Percentiles rank a stretch among this genome's conserved stretches.
Evolutionary conservation across 1,140 invertebrate genomes (phyloP).

Genomic region (Sitobion miscanthi): DNA sequence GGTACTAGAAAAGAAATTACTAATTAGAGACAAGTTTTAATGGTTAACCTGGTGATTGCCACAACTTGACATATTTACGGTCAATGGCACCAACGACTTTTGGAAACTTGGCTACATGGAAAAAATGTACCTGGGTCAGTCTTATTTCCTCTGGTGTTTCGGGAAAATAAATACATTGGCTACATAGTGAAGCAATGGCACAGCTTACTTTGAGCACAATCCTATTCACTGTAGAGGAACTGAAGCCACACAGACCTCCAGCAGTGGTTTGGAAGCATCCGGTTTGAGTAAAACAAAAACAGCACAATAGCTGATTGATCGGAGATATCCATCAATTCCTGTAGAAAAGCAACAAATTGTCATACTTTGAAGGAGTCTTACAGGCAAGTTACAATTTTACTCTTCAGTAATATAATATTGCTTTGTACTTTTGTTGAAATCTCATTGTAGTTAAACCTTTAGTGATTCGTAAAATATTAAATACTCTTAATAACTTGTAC

Average conservation of each 20-base stretch:
- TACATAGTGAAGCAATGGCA: not conserved
- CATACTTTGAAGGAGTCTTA: not conserved
- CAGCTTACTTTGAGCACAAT: not conserved
- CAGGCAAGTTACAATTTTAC: not conserved
- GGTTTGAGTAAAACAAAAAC: slow-evolving; percentile 60
- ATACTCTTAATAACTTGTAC: too few species aligned
- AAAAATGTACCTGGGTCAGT: slow-evolving; percentile 60
- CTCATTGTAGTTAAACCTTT: too few species aligned
- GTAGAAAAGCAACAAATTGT: slow-evolving; percentile 25
- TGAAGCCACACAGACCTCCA: not conserved
- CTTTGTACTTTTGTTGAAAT: too few species aligned
- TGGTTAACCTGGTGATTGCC: too few species aligned
- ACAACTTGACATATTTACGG: too few species aligned
- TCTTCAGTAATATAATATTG: not conserved
- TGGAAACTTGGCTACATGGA: slow-evolving; percentile 60
- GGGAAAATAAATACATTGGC: slow-evolving; percentile 60
- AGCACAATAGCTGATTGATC: not conserved
- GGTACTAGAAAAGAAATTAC: too few species aligned
- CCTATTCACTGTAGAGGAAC: not conserved
- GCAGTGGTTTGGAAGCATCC: slow-evolving; percentile 59
- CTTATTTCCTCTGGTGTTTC: slow-evolving; percentile 59
- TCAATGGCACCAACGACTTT: too few species aligned
- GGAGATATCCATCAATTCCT: slow-evolving; percentile 55
- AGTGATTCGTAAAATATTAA: too few species aligned
- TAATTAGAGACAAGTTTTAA: too few species aligned